Base-by-base conservation (phyloP, 1,140 invertebrate genomes). In the Drosophila neocordata region DNA sequence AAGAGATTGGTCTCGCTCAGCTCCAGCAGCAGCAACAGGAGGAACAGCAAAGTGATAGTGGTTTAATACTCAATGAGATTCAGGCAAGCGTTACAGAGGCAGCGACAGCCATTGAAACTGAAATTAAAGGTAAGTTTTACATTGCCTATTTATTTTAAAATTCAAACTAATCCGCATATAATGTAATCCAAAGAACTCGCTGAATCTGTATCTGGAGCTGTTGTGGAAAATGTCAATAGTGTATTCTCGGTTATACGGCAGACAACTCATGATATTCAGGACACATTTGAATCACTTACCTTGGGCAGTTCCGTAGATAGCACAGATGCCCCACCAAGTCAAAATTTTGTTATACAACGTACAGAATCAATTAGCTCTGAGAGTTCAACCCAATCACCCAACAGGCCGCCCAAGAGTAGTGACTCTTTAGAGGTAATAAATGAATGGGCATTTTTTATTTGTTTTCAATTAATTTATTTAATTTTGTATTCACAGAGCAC, bases 181-280 rank as follows among this genome's bases (percentile, higher is more conserved):
- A 5, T 12, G 2, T 31, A 6, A 6, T 6, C 77, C 71, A 6
- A 55, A 93, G 93, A 93, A 71, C 88, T 93, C 1, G 93, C 93
- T 1, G 93, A 92, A 61, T 92, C 92, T 13, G 93, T 93, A 0
- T 92, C 92, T 0, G 92, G 89, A 20, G 92, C 91, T 18, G 93
- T 93, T 5, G 92, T 92, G 1, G 93, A 92, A 55, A 93, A 93
- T 73, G 92, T 93, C 8, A 91, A 89, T 11, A 93, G 92, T n/a
- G 92, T 93, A 0, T 93, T 92, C 73, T 93, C 93, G 1, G 92
- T 92, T 4, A 83, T 93, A 59, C 81, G 92, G 1, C 93, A 93
- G 66, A 93, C 92, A 58, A 93, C 93, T 4, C 90, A 93, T n/a
- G 92, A 93, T 64, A 92, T 93, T 52, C 93, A 93, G 74, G 93